Conservation (phyloP, 2,113 vertebrate genomes). For the Sinocyclocheilus maitianheensis region DNA sequence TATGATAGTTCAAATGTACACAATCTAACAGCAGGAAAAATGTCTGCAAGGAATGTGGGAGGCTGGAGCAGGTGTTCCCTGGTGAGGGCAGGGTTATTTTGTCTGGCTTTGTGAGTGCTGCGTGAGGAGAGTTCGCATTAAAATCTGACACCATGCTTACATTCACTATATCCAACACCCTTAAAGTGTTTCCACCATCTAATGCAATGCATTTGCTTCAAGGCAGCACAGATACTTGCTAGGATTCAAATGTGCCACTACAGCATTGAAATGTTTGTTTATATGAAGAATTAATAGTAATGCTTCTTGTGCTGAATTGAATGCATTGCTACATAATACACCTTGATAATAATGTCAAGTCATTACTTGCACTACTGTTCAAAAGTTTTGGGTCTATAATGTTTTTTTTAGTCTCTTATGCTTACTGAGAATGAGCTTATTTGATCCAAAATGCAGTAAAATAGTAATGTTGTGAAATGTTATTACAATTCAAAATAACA, state of each 20-base stretch:
- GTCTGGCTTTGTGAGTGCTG: slow-evolving; percentile 32
- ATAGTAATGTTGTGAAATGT: no score
- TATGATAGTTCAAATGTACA: slow-evolving; percentile 18
- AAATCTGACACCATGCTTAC: slow-evolving; percentile 29
- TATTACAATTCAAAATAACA: no score
- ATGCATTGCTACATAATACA: neutral
- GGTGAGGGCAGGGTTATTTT: slow-evolving; percentile 43
- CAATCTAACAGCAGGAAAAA: slow-evolving; percentile 9
- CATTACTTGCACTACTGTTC: neutral
- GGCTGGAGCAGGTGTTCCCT: slow-evolving; percentile 38
- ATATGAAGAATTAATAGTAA: neutral
- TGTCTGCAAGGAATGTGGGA: slow-evolving; percentile 38
- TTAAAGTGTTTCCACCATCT: neutral
- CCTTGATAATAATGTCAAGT: neutral
- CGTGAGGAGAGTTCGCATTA: slow-evolving; percentile 16
- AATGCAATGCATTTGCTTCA: neutral
- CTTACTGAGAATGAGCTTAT: neutral
- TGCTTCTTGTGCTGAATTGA: neutral
- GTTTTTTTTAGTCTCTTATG: neutral
- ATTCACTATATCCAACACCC: slow-evolving; percentile 26
- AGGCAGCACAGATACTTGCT: neutral
- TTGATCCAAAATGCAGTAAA: neutral
- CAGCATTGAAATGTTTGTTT: neutral
- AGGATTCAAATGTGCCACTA: neutral
- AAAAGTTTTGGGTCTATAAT: neutral